Base-by-base conservation (phyloP, 2,888 invertebrate species). In the Stenotaenia linearis region DNA sequence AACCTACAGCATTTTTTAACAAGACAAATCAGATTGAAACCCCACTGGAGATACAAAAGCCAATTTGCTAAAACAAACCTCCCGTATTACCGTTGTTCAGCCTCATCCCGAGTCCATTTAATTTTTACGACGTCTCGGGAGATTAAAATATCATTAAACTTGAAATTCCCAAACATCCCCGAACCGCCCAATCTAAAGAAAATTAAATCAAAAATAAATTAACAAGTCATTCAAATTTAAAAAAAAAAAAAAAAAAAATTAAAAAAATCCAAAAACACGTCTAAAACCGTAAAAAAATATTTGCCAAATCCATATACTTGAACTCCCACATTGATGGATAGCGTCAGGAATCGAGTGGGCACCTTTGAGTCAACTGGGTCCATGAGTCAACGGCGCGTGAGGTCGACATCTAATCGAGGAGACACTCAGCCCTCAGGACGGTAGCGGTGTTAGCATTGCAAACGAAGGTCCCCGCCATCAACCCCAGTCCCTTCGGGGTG, bases 401-500 rank as follows among this genome's bases (percentile, higher is more conserved):
- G 56, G 56, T 56, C 40, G 40, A 40, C 40, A 40, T 40, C 12
- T 40, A 40, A 40, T 40, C 40, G 40, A 40, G 40, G 12, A 1
- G 69, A 25, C 23, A 15, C n/a, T 28, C 69, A 56, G 69, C 69
- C 69, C 23, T 28, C 25, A 69, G 69, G 69, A 50, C n/a, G 28
- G 69, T 25, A 25, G 69, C n/a, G n/a, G 15, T 69, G 69, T 69
- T 69, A 69, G 69, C 69, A 69, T 69, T 25, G 69, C 69, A 69
- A 69, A 69, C 28, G 28, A n/a, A 28, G 25, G 23, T 3, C 50
- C 21, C 5, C 18, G 18, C 50, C 50, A 50, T 50, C 50, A 50
- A 50, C 50, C 50, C 50, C 18, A 50, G 50, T 50, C 69, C 61
- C 69, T 15, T 50, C 12, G n/a, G 10, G 12, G 18, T 18, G 69